Percentiles rank a stretch among this genome's conserved stretches.
These are phyloP conservation scores for Athetis lepigone DNA, from an alignment of 2,888 invertebrate genomes.

Conservation along the genomic window DNA sequence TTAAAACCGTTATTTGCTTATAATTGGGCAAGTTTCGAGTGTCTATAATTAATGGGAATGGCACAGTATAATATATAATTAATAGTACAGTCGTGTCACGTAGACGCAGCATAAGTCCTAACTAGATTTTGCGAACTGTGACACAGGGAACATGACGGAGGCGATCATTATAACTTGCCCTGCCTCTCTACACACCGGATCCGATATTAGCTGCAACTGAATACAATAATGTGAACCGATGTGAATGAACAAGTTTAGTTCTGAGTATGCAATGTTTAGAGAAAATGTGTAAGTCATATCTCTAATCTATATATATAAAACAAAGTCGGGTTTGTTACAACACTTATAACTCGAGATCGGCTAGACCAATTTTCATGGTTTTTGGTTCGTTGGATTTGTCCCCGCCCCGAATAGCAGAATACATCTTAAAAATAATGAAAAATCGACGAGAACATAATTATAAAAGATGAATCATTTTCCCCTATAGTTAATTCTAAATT, in stretches of 20 bases:
- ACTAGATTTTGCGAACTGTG: conserved; percentile 48
- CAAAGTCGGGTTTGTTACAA: no score
- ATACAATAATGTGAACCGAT: conserved; percentile 15
- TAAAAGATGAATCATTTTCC: no score
- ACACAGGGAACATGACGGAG: conserved; percentile 36
- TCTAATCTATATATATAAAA: no score
- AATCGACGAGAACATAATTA: no score
- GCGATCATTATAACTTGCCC: conserved; percentile 56
- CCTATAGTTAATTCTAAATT: no score
- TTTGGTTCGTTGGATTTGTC: no score
- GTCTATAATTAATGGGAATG: conserved; percentile 30
- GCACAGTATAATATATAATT: conserved; percentile 34
- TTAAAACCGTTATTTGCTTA: conserved; percentile 17
- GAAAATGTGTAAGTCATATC: background rate
- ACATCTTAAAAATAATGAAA: no score
- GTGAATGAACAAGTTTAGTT: conserved; percentile 8
- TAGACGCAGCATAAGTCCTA: conserved; percentile 49
- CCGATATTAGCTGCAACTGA: conserved; percentile 32
- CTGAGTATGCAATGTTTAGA: background rate
- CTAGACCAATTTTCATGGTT: no score
- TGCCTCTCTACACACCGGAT: conserved; percentile 30
- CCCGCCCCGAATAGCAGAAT: no score
- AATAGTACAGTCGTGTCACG: no score
- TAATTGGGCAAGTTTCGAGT: conserved; percentile 38
- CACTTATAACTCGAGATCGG: no score